Percentiles rank a stretch among this genome's conserved stretches.
These are phyloP conservation scores for Heliangelus exortis DNA, from an alignment of 2,797 vertebrate species.

Conservation along the genomic window DNA sequence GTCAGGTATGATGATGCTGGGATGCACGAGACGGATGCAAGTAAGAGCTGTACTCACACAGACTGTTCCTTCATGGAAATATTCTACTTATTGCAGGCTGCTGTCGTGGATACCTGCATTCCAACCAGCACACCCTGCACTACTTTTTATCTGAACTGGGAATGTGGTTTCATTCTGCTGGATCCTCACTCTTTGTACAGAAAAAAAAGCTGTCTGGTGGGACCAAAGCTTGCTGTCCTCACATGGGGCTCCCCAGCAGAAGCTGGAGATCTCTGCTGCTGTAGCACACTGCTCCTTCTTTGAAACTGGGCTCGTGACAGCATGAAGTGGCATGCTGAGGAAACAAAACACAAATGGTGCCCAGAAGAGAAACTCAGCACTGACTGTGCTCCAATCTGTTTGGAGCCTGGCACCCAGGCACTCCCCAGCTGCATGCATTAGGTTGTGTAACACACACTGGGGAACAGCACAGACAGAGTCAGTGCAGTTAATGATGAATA, in stretches of 20 bases:
- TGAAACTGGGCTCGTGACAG: background rate
- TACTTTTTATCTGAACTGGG: background rate
- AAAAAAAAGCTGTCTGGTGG: background rate
- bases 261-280: background rate
- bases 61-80: rapidly evolving
- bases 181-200: background rate
- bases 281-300: background rate
- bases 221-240: background rate
- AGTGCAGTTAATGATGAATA: background rate
- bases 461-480: background rate
- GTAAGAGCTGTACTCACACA: background rate
- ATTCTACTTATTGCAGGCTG: background rate
- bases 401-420: background rate
- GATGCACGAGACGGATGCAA: rapidly evolving
- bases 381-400: background rate
- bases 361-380: background rate
- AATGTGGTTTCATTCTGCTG: background rate
- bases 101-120: background rate
- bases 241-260: background rate
- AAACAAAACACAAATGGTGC: background rate
- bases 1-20: background rate
- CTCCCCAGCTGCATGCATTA: background rate
- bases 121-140: background rate
- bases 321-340: background rate
- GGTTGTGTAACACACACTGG: background rate